Evolutionary conservation across 1,140 invertebrate species (phyloP).

Genomic region (Trialeurodes vaporariorum): DNA sequence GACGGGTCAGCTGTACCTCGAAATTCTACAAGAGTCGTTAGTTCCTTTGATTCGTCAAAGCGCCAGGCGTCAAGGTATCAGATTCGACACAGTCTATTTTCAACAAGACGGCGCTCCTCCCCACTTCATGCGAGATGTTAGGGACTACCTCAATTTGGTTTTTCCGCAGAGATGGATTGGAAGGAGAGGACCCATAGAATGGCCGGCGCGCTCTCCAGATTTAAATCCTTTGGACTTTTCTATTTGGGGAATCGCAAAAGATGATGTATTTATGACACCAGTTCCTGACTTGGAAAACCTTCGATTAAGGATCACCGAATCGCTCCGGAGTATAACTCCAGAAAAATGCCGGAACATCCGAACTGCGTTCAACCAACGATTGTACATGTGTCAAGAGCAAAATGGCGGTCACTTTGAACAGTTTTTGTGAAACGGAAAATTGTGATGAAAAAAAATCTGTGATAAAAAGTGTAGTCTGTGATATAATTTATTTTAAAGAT

Average conservation of each 20-base stretch:
- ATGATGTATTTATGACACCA: slow-evolving; percentile 28
- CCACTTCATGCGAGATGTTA: slow-evolving; percentile 28
- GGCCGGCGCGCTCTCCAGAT: slow-evolving; percentile 35
- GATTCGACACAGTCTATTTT: slow-evolving; percentile 19
- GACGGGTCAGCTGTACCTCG: slow-evolving; percentile 23
- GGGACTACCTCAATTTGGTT: slow-evolving; percentile 26
- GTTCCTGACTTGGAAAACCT: slow-evolving; percentile 15
- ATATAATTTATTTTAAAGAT: too few species aligned
- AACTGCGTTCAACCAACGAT: slow-evolving; percentile 5
- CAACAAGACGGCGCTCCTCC: slow-evolving; percentile 35
- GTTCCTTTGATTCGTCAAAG: slow-evolving; percentile 4
- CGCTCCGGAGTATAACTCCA: slow-evolving; percentile 6
- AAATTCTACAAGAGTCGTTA: slow-evolving; percentile 21
- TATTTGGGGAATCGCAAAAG: slow-evolving; percentile 34
- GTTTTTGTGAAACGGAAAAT: too few species aligned
- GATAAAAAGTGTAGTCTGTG: too few species aligned
- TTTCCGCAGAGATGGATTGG: slow-evolving; percentile 36
- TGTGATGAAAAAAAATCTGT: too few species aligned
- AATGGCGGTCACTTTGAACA: too few species aligned
- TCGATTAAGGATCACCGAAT: slow-evolving; percentile 13
- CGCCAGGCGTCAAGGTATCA: not conserved
- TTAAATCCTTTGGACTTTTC: slow-evolving; percentile 35
- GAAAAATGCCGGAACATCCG: slow-evolving; percentile 14
- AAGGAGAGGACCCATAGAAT: slow-evolving; percentile 31
- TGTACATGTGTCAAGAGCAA: too few species aligned